phyloP scores from a whole-genome alignment of 2,888 invertebrate species.

The Parnassius mnemosyne region DNA sequence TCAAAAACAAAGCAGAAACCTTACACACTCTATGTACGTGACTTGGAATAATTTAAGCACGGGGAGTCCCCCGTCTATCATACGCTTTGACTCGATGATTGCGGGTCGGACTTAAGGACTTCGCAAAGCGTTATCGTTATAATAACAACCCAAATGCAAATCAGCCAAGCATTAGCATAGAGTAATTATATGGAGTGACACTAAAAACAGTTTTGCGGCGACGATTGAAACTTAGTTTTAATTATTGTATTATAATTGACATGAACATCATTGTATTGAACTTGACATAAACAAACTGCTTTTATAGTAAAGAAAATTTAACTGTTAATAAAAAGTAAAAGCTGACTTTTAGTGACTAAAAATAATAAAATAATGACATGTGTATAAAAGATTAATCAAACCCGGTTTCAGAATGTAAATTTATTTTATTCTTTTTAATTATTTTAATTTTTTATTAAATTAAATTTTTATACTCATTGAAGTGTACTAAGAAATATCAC shows the following conservation, averaged over 20 bases:
- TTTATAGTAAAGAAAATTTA: no score
- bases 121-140: slow-evolving; percentile 39
- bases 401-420: no score
- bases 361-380: no score
- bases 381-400: no score
- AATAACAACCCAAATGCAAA: slow-evolving; percentile 62
- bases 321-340: no score
- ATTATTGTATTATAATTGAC: slow-evolving; percentile 11
- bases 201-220: background rate
- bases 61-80: slow-evolving; percentile 61
- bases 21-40: slow-evolving; percentile 62
- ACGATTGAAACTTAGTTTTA: slow-evolving; percentile 17
- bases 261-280: background rate
- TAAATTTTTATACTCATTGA: no score
- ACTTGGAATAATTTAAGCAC: slow-evolving; percentile 69
- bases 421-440: no score
- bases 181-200: slow-evolving; percentile 25
- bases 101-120: slow-evolving; percentile 44
- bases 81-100: slow-evolving; percentile 58
- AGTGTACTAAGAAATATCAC: no score
- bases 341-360: no score
- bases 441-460: no score
- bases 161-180: slow-evolving; percentile 31
- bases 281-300: no score
- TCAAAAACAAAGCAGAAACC: slow-evolving; percentile 64